A percentile compares a stretch with the other conserved stretches of the same genome.
These are phyloP conservation scores for Hippocampus abdominalis DNA, from an alignment of 2,113 vertebrate genomes.

Conservation along the genomic window DNA sequence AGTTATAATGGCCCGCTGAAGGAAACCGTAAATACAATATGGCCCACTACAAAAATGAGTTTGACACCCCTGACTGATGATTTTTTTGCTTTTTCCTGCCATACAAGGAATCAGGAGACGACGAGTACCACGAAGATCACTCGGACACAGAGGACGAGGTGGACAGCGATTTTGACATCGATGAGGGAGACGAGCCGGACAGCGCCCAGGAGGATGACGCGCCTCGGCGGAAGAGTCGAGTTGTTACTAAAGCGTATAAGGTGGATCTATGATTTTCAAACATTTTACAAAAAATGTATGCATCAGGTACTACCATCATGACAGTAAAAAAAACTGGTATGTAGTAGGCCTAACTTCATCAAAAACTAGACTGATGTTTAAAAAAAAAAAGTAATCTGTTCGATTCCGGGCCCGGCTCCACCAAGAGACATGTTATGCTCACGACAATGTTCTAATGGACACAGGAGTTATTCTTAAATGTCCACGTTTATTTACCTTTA, in stretches of 20 bases:
- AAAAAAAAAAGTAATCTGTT: no score
- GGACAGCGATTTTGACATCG: conserved; percentile 95
- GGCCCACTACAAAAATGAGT: no score
- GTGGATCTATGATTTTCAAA: conserved; percentile 51
- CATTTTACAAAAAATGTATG: not conserved
- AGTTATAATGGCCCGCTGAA: no score
- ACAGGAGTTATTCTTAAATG: no score
- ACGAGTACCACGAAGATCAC: conserved; percentile 91
- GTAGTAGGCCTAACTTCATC: no score
- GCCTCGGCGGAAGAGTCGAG: conserved; percentile 82
- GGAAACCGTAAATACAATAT: no score
- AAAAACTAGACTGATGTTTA: no score
- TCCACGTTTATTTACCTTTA: no score
- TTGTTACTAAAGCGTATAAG: conserved; percentile 93
- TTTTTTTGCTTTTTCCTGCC: not conserved
- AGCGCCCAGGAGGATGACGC: conserved; percentile 90
- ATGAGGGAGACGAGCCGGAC: conserved; percentile 90
- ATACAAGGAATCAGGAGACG: conserved; percentile 88
- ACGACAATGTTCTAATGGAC: no score
- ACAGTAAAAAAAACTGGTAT: not conserved
- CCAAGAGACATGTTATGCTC: no score
- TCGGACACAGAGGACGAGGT: conserved; percentile 95
- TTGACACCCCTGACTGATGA: no score
- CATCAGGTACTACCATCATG: not conserved
- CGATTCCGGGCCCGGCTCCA: no score